Evolutionary conservation across 2,797 vertebrate genomes (phyloP).

Genomic region (Eremophila alpestris): DNA sequence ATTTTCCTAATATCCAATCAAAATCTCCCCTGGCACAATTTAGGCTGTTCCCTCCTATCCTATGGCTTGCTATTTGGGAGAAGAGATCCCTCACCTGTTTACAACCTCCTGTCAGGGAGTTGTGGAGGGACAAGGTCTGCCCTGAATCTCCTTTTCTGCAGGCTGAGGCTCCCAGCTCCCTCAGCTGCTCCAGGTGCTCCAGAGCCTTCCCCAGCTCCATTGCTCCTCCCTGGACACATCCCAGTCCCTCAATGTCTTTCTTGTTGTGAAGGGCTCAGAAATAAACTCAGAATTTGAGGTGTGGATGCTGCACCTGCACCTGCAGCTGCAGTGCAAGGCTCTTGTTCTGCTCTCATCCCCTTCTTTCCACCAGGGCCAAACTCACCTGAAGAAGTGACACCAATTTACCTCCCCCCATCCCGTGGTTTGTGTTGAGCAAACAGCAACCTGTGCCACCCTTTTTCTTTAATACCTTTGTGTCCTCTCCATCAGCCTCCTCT

Average conservation of each 20-base stretch:
- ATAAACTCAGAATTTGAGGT: background rate
- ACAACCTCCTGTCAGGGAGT: rapidly evolving
- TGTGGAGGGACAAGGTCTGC: rapidly evolving
- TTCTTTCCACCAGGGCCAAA: background rate
- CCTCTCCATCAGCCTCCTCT: background rate
- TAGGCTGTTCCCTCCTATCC: background rate
- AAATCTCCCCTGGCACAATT: rapidly evolving
- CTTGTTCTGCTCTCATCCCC: background rate
- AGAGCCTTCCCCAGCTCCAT: rapidly evolving
- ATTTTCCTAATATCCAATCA: background rate
- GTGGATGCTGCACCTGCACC: background rate
- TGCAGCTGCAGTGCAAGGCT: background rate
- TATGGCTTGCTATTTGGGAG: rapidly evolving
- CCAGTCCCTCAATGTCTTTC: background rate
- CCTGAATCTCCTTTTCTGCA: background rate
- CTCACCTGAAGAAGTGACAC: background rate
- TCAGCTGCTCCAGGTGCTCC: rapidly evolving
- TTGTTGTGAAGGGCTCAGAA: background rate
- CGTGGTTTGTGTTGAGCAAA: rapidly evolving
- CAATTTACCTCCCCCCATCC: background rate
- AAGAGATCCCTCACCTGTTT: rapidly evolving
- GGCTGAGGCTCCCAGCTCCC: background rate
- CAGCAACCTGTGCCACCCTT: rapidly evolving
- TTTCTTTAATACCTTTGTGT: background rate
- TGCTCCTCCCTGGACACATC: rapidly evolving